Conservation (phyloP, 2,797 vertebrate genomes). For the Oryzias dopingdopingensis region DNA sequence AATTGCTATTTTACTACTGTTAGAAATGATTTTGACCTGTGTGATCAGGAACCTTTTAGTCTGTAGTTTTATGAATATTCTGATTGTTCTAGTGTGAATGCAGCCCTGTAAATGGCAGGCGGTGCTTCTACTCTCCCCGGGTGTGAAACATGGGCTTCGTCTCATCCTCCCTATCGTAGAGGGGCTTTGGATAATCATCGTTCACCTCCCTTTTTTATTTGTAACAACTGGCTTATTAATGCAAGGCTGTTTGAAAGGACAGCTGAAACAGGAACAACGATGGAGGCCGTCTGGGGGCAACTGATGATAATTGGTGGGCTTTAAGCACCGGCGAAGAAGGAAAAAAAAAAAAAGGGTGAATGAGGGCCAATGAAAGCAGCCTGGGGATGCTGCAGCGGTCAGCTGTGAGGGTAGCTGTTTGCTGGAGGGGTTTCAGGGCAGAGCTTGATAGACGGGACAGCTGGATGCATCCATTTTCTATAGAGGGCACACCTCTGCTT, state of each 20-base stretch:
- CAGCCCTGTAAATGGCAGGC: constrained; percentile 51
- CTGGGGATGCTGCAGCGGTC: constrained; percentile 64
- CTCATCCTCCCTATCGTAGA: constrained; percentile 33
- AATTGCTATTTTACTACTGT: too few species aligned
- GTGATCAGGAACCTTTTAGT: constrained; percentile 8
- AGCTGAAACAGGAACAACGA: constrained; percentile 68
- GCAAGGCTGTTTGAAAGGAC: constrained; percentile 70
- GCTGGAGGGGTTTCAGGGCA: constrained; percentile 61
- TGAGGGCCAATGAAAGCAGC: constrained; percentile 60
- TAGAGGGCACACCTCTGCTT: constrained; percentile 55
- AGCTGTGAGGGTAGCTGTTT: constrained; percentile 59
- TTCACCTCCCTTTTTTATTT: constrained; percentile 67
- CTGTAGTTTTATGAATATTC: constrained; percentile 17
- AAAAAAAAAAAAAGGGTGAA: constrained; percentile 61
- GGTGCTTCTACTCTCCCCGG: constrained; percentile 54
- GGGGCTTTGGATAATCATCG: constrained; percentile 65
- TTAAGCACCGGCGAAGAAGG: constrained; percentile 56
- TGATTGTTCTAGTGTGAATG: constrained; percentile 28
- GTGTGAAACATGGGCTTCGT: constrained; percentile 60
- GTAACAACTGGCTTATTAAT: constrained; percentile 76
- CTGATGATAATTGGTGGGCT: constrained; percentile 74
- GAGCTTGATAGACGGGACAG: constrained; percentile 60
- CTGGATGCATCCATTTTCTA: constrained; percentile 65
- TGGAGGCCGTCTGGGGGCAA: constrained; percentile 63
- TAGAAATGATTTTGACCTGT: background rate